phyloP scores from a whole-genome alignment of 1,140 invertebrate species.

The Calliopsis andreniformis region DNA sequence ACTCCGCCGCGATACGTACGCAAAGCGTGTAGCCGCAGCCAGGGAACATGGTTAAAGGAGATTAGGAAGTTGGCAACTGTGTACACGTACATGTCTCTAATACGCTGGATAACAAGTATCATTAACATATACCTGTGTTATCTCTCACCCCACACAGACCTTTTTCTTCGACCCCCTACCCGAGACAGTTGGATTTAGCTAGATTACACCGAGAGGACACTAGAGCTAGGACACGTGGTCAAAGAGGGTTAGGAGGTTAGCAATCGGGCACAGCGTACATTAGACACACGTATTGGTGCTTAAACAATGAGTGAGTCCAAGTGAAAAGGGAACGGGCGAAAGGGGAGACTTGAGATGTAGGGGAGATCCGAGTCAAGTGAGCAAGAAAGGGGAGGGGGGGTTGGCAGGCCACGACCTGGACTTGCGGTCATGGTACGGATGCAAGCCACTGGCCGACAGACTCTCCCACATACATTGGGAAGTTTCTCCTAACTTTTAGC shows the following conservation, averaged over 20 bases:
- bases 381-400: slow-evolving; percentile 40
- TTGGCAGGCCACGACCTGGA: slow-evolving; percentile 73
- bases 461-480: slow-evolving; percentile 77
- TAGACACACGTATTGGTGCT: slow-evolving; percentile 19
- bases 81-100: background rate
- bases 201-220: background rate
- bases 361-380: slow-evolving; percentile 35
- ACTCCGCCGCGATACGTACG: background rate
- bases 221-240: background rate
- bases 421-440: slow-evolving; percentile 70
- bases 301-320: background rate
- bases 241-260: slow-evolving; percentile 38
- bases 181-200: background rate
- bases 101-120: background rate
- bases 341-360: slow-evolving; percentile 46
- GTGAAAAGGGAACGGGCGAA: slow-evolving; percentile 32
- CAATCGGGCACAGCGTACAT: slow-evolving; percentile 26
- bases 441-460: slow-evolving; percentile 68
- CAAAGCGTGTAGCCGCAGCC: background rate
- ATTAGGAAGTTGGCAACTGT: background rate
- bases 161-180: background rate
- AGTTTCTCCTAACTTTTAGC: slow-evolving; percentile 74
- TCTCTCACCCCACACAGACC: no score
- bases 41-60: background rate
- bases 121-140: background rate